Evolutionary conservation across 2,888 invertebrate species (phyloP).

Genomic region (Sthenelais limicola): DNA sequence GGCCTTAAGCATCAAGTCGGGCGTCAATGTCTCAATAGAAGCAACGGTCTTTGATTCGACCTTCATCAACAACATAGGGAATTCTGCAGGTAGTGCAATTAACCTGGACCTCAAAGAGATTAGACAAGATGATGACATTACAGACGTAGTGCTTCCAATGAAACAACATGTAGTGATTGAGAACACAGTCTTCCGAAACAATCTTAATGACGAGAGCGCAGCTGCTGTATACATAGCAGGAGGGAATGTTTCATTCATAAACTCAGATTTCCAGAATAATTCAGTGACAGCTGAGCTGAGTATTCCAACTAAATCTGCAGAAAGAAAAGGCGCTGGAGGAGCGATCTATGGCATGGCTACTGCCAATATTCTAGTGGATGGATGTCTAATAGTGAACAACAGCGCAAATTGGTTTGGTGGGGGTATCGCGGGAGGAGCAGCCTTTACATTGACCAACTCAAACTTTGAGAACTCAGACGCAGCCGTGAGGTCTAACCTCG

Average conservation of each 20-base stretch:
- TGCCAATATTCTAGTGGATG: background rate
- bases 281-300: conserved; percentile 3
- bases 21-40: background rate
- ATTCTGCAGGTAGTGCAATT: conserved; percentile 24
- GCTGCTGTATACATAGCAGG: conserved; percentile 28
- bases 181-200: conserved; percentile 17
- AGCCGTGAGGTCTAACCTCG: background rate
- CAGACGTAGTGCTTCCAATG: background rate
- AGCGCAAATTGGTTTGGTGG: conserved; percentile 43
- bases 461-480: conserved; percentile 22
- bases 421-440: conserved; percentile 17
- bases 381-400: conserved; percentile 36
- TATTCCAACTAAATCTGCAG: background rate
- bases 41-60: background rate
- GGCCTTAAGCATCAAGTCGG: background rate
- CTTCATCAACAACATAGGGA: conserved; percentile 13
- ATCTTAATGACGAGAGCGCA: conserved; percentile 40
- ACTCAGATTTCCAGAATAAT: conserved; percentile 11
- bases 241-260: conserved; percentile 16
- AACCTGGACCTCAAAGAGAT: conserved; percentile 5
- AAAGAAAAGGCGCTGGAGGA: conserved; percentile 37
- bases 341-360: conserved; percentile 33
- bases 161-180: conserved; percentile 1
- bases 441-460: conserved; percentile 2
- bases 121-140: background rate